Conservation (phyloP, 2,797 vertebrate genomes). For the Danio choprae region DNA sequence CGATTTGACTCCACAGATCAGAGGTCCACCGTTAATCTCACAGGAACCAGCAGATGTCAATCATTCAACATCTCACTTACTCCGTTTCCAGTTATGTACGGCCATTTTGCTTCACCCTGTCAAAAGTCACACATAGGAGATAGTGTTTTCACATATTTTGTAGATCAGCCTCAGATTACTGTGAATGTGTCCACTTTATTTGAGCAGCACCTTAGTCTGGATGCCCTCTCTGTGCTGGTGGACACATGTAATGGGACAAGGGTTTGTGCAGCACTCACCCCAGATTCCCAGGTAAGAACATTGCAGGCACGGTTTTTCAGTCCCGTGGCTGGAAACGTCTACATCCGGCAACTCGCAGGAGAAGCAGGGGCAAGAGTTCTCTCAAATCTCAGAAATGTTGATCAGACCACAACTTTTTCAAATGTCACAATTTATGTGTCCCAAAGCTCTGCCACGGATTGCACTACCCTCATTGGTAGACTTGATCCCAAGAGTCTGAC, state of each 20-base stretch:
- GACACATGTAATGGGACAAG: constrained; percentile 67
- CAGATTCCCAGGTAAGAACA: constrained; percentile 54
- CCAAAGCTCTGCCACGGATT: constrained; percentile 63
- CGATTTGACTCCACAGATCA: constrained; percentile 67
- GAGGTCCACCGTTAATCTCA: constrained; percentile 66
- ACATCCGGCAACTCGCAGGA: constrained; percentile 69
- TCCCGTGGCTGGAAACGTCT: constrained; percentile 75
- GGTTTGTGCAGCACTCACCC: constrained; percentile 73
- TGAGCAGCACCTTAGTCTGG: constrained; percentile 61
- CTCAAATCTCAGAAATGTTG: constrained; percentile 69
- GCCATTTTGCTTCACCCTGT: constrained; percentile 76
- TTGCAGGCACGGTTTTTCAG: constrained; percentile 75
- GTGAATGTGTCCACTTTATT: constrained; percentile 66
- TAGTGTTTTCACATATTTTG: constrained; percentile 64
- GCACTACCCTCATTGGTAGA: constrained; percentile 62
- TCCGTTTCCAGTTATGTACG: constrained; percentile 79
- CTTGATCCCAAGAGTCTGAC: constrained; percentile 57
- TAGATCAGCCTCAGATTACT: neutral
- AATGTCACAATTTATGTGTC: constrained; percentile 65
- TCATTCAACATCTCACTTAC: constrained; percentile 73
- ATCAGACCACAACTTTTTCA: constrained; percentile 57
- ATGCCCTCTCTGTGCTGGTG: constrained; percentile 76
- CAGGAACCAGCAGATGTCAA: constrained; percentile 67
- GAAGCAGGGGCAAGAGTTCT: constrained; percentile 63
- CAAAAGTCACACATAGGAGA: constrained; percentile 71